Evolutionary conservation across 1,140 invertebrate genomes (phyloP).

Genomic region (Bradysia coprophila): DNA sequence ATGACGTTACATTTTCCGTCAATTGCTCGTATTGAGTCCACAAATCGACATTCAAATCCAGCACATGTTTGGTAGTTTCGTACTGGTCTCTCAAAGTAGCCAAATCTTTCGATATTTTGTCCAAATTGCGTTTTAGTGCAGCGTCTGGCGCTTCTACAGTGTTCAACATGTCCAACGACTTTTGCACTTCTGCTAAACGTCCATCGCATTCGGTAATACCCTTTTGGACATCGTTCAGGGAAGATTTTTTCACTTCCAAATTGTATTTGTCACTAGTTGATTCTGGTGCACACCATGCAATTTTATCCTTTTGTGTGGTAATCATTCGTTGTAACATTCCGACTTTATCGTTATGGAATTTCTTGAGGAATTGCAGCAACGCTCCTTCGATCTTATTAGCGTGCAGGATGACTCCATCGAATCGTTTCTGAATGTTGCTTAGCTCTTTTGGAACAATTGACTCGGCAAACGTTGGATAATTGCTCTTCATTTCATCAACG

Average conservation of each 20-base stretch:
- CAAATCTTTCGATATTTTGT: conserved; percentile 45
- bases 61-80: conserved; percentile 41
- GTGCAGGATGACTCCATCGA: conserved; percentile 50
- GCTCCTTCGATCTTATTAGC: conserved; percentile 66
- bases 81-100: conserved; percentile 44
- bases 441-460: conserved; percentile 62
- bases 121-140: conserved; percentile 37
- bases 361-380: conserved; percentile 64
- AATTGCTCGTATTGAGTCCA: conserved; percentile 65
- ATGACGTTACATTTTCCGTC: conserved; percentile 56
- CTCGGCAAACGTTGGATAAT: conserved; percentile 63
- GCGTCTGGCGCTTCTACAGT: conserved; percentile 47
- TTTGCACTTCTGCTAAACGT: conserved; percentile 42
- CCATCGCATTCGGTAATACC: conserved; percentile 47
- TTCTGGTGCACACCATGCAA: conserved; percentile 81
- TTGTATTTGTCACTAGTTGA: conserved; percentile 75
- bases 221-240: conserved; percentile 55
- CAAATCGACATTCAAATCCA: conserved; percentile 52
- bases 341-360: conserved; percentile 73
- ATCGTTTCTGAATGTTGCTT: conserved; percentile 54
- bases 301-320: conserved; percentile 64
- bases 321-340: conserved; percentile 62
- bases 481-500: conserved; percentile 48
- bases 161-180: conserved; percentile 42
- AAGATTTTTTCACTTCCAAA: conserved; percentile 75